A percentile compares a stretch with the other conserved stretches of the same genome.
phyloP scores from a whole-genome alignment of 2,113 vertebrate genomes.

The Elephas maximus region DNA sequence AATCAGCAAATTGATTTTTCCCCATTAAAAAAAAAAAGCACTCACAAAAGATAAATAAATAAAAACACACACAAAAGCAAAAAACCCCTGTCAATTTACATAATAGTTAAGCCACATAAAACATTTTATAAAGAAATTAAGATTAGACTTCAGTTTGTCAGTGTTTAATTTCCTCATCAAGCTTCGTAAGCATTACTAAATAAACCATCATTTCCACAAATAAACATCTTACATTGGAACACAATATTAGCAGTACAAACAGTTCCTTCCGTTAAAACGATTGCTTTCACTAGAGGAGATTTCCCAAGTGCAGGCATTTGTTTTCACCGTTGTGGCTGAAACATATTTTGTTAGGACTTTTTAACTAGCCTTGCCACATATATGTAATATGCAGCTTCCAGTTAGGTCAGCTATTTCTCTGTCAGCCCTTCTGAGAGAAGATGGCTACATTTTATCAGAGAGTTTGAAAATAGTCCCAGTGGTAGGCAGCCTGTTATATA shows the following conservation, averaged over 20 bases:
- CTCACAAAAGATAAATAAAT: too few relatives aligned
- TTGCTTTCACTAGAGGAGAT: background rate
- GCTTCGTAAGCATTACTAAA: background rate
- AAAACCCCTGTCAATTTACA: background rate
- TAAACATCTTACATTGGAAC: background rate
- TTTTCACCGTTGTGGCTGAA: constrained; percentile 12
- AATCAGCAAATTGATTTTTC: background rate
- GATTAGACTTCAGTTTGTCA: background rate
- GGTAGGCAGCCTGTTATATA: background rate
- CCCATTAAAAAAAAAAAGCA: background rate
- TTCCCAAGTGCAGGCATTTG: background rate
- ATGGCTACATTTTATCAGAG: background rate
- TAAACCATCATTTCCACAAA: constrained; percentile 14
- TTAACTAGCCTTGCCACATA: background rate
- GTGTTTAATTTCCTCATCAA: background rate
- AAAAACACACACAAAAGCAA: background rate
- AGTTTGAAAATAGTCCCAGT: constrained; percentile 3
- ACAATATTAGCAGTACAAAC: background rate
- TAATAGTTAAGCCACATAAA: constrained; percentile 17
- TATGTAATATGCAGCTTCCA: background rate
- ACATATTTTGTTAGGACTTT: constrained; percentile 3
- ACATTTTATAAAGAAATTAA: constrained; percentile 55
- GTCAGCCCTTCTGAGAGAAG: background rate
- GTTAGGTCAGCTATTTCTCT: background rate
- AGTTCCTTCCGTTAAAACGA: constrained; percentile 33